Base-by-base conservation (phyloP, 23 tunicate species). In the Botrylloides violaceus region DNA sequence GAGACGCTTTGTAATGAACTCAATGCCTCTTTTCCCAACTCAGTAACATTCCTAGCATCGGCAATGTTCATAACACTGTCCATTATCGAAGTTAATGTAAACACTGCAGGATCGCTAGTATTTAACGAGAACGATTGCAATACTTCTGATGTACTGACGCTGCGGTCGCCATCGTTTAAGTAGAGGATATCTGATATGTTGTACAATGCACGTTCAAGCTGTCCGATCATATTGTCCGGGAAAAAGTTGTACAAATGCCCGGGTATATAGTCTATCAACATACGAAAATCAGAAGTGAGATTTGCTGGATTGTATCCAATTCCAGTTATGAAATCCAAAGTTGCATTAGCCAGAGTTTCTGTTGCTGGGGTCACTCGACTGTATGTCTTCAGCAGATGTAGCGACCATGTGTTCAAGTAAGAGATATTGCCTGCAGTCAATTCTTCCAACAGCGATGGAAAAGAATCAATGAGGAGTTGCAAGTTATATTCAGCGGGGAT, bases 251-350 rank as follows among this genome's bases (percentile, higher is more conserved):
- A 63, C 3, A 63, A 28, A 63, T 63, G 29, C 29, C 70, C 70
- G 33, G 70, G 70, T 29, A 27, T 35, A 43, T 68, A 68, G 25
- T 38, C 58, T 9, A 68, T 38, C 0, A 68, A n/a, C 19, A 3
- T 68, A 4, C 32, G 74, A 19, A 68, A 22, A 37, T 68, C 74
- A 38, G 56, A 25, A 21, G 74, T 68, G 29, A 68, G 58, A 39
- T 58, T 9, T 9, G 53, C 53, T 3, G 32, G 19, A 28, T 63
- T 3, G 33, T 25, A 3, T 63, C 70, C 70, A 9, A 63, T 25
- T 28, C 70, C 3, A 19, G 20, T 63, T 26, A 33, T 29, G 34
- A 63, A 19, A 19, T 29, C 70, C 20, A 27, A 63, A 25, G 33
- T 33, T 31, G 70, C 26, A 63, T 63, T 63, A 31, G 34, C 29